Base-by-base conservation (phyloP, 2,797 vertebrate species). In the Lophotriccus pileatus region DNA sequence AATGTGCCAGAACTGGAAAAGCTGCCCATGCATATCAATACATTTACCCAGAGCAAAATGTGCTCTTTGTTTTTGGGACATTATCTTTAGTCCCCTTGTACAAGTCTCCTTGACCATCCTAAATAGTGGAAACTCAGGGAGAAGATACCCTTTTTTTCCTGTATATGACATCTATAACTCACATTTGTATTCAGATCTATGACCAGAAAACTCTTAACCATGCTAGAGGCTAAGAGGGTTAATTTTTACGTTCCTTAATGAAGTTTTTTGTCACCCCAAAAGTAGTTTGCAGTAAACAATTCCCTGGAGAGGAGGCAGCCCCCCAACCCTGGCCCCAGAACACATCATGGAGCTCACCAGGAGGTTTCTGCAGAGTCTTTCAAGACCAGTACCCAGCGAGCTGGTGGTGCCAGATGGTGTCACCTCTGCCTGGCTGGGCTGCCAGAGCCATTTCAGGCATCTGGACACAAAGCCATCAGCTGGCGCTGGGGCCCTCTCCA, bases 381-480 rank as follows among this genome's bases (percentile, higher is more conserved):
- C 55, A 86, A 73, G 16, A 78, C 67, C 5, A 3, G 43, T 43
- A 53, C 70, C 60, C 52, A n/a, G 64, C 0, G 1, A 64, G 70
- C 50, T 8, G 16, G 46, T 0, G 2, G 87, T 58, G 87, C 93
- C 93, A 94, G 90, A 11, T n/a, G 25, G 53, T 37, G 17, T 24
- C 46, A 55, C 15, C 59, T 44, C 75, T 32, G 6, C 77, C 8
- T 1, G 30, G 22, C 37, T 4, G 4, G 37, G 64, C 21, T 72
- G 55, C 75, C 90, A 73, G 77, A 79, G 41, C 67, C 37, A 34
- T 60, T 88, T n/a, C 0, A 5, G 69, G 74, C 82, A 92, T 78
- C 90, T 90, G 81, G 55, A 82, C 85, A 46, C 68, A 84, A 78
- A 93, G 56, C 68, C 78, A 53, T 95, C 87, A 94, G 58, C 93